Conservation (phyloP, 1,140 invertebrate species). For the Frieseomelitta varia region DNA sequence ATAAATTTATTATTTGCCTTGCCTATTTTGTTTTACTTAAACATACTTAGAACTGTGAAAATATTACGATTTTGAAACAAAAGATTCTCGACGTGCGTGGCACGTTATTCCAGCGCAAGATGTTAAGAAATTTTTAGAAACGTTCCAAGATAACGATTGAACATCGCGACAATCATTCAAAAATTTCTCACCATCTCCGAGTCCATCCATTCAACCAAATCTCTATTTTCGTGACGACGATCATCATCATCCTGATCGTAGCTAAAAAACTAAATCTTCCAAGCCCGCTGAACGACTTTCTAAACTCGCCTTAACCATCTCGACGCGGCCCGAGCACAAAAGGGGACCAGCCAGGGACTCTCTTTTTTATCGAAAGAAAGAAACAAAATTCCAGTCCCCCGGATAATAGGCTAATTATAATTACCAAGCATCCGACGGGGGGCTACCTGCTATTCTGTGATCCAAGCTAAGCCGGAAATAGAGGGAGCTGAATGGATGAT, state of each 20-base stretch:
- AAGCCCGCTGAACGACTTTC: neutral
- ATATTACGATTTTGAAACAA: too few species aligned
- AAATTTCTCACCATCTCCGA: neutral
- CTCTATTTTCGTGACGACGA: neutral
- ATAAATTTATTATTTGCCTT: too few species aligned
- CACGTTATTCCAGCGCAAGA: too few species aligned
- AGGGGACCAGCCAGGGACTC: neutral
- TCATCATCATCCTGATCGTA: neutral
- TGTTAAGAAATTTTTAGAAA: too few species aligned
- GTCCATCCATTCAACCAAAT: neutral
- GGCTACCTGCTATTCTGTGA: slow-evolving; percentile 40
- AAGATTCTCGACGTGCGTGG: too few species aligned
- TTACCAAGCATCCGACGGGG: slow-evolving; percentile 14
- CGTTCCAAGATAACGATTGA: too few species aligned
- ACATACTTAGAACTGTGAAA: too few species aligned
- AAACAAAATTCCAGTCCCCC: slow-evolving; percentile 33
- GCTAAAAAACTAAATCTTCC: neutral
- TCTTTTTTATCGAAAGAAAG: slow-evolving; percentile 4
- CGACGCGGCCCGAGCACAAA: slow-evolving; percentile 4
- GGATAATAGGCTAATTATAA: slow-evolving; percentile 43
- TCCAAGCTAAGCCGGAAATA: slow-evolving; percentile 38
- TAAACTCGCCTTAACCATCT: slow-evolving; percentile 9
- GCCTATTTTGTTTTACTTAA: too few species aligned
- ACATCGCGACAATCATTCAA: neutral
- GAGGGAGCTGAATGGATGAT: slow-evolving; percentile 43